Conservation (phyloP, 2,888 invertebrate species). For the Diarsia rubi region DNA sequence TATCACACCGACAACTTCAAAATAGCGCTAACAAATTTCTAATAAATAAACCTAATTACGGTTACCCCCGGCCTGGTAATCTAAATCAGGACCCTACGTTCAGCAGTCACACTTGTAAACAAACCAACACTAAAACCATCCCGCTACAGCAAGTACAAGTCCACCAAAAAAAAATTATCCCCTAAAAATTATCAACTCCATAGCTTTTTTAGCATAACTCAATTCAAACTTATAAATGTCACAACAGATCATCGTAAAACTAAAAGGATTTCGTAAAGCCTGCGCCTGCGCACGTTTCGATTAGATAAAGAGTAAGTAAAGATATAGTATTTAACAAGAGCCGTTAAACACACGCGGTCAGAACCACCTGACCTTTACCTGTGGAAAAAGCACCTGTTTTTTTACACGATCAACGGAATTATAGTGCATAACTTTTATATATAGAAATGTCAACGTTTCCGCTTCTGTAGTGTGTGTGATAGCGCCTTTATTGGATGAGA, state of each 20-base stretch:
- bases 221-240: conserved; percentile 19
- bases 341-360: conserved; percentile 73
- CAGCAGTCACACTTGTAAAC: background rate
- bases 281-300: conserved; percentile 44
- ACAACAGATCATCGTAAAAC: conserved; percentile 40
- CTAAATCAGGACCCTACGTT: background rate
- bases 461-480: conserved; percentile 74
- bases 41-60: background rate
- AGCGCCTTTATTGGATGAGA: conserved; percentile 66
- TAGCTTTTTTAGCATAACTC: background rate
- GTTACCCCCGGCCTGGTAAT: background rate
- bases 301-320: conserved; percentile 54
- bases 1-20: background rate
- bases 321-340: conserved; percentile 48
- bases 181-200: background rate
- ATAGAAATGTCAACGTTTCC: conserved; percentile 89
- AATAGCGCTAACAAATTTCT: background rate
- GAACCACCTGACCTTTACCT: conserved; percentile 83
- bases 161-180: background rate
- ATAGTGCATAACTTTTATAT: conserved; percentile 82
- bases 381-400: conserved; percentile 80
- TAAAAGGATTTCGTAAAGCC: conserved; percentile 51
- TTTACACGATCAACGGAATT: conserved; percentile 83
- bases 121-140: background rate
- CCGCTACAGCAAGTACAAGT: too few species aligned